Base-by-base conservation (phyloP, 1,140 invertebrate species). In the Drosophila kepulauana region DNA sequence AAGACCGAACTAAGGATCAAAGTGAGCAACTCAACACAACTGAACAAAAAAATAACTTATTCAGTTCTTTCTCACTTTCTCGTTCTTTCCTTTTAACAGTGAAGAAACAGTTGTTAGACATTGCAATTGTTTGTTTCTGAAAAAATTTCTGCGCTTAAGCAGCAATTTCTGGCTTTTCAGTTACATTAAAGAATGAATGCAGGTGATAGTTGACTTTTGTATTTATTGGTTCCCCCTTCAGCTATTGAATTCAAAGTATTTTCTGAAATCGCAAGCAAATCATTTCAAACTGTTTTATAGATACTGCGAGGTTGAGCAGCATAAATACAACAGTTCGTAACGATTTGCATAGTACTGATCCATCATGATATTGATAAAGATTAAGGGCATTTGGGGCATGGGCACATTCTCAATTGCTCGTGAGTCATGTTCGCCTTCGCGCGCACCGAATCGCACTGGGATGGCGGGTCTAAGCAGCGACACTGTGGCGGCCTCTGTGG, bases 211-310 rank as follows among this genome's bases (percentile, higher is more conserved):
- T 38, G 33, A 16, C 13, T 28, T 38, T 25, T 25, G 3, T 25
- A 38, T 35, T 35, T 35, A 56, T 56, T 38, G 52, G 33, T 38
- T 56, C 30, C 28, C 30, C 20, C 20, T 20, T 25, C 20, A 25
- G 20, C 3, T 25, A 25, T 25, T 25, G 20, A 25, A 25, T 33
- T 33, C 30, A 33, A 8, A 33, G 2, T 33, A 33, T 5, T 54
- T 33, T 7, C 2, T 56, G 13, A 15, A 16, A 16, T 38, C 1
- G 5, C 13, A 10, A 25, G 33, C 15, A 69, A 62, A 13, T 35
- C 35, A 11, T 13, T 49, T 13, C 6, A n/a, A 70, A 70, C 66
- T 49, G 30, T 63, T 43, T 58, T 51, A 52, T 2, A 10, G 4
- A 45, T 15, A 8, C 30, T 58, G 28, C 28, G 8, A 3, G 0